These are phyloP conservation scores for Silurus meridionalis DNA, from an alignment of 2,113 vertebrate species.

Conservation along the genomic window DNA sequence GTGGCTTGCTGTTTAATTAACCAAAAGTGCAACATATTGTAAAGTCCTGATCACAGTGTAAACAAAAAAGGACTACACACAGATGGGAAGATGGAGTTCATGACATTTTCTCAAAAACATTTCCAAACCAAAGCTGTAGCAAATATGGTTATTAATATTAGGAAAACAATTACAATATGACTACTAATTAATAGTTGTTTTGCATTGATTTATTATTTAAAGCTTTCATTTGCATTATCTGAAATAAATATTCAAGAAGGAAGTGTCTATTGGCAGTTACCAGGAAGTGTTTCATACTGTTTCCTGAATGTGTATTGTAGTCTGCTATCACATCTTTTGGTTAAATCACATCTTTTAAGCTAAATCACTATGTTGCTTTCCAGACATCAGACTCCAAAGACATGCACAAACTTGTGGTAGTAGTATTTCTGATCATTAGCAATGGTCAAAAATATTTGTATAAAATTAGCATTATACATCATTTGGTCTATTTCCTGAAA, in stretches of 20 bases:
- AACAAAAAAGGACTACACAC: not conserved
- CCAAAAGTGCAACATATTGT: not conserved
- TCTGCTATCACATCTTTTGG: too few relatives aligned
- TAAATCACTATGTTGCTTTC: too few relatives aligned
- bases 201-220: not conserved
- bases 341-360: too few relatives aligned
- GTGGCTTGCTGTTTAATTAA: slow-evolving; percentile 27
- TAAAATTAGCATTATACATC: too few relatives aligned
- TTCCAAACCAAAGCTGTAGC: not conserved
- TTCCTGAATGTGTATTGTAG: too few relatives aligned
- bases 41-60: not conserved
- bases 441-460: too few relatives aligned
- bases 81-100: not conserved
- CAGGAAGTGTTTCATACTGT: not conserved
- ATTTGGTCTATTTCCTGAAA: too few relatives aligned
- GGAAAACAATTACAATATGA: not conserved
- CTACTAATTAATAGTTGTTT: not conserved
- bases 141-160: not conserved
- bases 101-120: too few relatives aligned
- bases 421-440: too few relatives aligned
- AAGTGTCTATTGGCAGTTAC: not conserved
- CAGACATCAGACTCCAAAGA: too few relatives aligned
- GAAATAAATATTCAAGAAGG: not conserved
- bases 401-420: too few relatives aligned
- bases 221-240: not conserved